Conservation (phyloP, 2,113 vertebrate genomes). For the Pachycephala philippinensis region DNA sequence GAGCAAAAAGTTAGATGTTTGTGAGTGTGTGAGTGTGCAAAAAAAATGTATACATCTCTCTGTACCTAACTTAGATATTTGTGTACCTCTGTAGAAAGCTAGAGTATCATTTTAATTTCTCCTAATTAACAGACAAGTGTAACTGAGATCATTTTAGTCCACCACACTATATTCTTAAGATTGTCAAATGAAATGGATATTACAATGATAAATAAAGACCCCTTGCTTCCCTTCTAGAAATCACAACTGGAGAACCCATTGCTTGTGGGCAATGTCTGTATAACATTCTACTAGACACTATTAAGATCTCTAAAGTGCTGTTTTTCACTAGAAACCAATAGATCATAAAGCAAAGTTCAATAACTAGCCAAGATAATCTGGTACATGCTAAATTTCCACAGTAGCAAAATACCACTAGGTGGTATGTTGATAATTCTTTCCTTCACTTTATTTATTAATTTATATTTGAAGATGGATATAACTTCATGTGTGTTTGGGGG, state of each 20-base stretch:
- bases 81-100: neutral
- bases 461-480: neutral
- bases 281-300: neutral
- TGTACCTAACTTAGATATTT: neutral
- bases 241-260: neutral
- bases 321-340: neutral
- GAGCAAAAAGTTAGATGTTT: neutral
- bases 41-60: neutral
- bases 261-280: neutral
- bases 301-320: neutral
- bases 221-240: neutral
- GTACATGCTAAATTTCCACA: neutral
- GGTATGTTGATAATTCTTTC: neutral
- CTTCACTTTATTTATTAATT: neutral
- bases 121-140: neutral
- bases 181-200: neutral
- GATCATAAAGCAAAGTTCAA: neutral
- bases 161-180: neutral
- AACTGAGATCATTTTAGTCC: neutral
- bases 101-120: neutral
- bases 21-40: neutral
- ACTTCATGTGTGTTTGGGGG: neutral
- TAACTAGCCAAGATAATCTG: neutral
- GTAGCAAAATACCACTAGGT: neutral
- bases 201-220: neutral